These are phyloP conservation scores for Trachelus tabidus DNA, from an alignment of 2,888 invertebrate species.

Conservation along the genomic window DNA sequence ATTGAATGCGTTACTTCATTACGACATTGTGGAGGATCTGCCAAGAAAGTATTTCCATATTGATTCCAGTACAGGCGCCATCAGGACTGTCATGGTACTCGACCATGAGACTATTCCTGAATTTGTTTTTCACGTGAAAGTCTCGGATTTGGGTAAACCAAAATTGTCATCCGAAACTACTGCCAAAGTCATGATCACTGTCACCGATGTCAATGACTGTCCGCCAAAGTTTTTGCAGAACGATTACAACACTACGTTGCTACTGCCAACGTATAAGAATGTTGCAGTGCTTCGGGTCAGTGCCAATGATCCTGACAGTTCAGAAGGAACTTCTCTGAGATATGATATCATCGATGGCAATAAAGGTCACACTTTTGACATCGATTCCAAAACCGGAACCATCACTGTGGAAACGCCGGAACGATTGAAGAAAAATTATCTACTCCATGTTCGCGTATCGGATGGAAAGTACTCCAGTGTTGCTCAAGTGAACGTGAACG, in stretches of 20 bases:
- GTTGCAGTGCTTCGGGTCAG: slow-evolving; percentile 77
- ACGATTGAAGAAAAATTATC: slow-evolving; percentile 73
- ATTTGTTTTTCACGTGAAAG: slow-evolving; percentile 86
- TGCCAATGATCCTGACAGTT: slow-evolving; percentile 83
- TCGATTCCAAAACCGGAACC: slow-evolving; percentile 76
- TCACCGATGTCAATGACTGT: slow-evolving; percentile 90
- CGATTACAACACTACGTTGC: slow-evolving; percentile 80
- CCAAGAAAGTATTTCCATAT: slow-evolving; percentile 85
- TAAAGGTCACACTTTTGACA: slow-evolving; percentile 76
- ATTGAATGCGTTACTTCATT: slow-evolving; percentile 85
- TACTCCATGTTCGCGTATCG: slow-evolving; percentile 83
- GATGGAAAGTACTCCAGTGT: slow-evolving; percentile 86
- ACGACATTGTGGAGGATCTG: slow-evolving; percentile 83
- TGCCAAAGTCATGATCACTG: slow-evolving; percentile 81
- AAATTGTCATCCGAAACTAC: slow-evolving; percentile 81
- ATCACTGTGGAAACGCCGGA: slow-evolving; percentile 75
- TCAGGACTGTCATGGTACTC: slow-evolving; percentile 79
- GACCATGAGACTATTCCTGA: slow-evolving; percentile 81
- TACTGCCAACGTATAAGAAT: slow-evolving; percentile 85
- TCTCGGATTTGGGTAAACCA: slow-evolving; percentile 86
- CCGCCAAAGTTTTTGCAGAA: slow-evolving; percentile 82
- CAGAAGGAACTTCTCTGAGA: slow-evolving; percentile 33
- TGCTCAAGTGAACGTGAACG: slow-evolving; percentile 76
- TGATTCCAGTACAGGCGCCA: slow-evolving; percentile 89
- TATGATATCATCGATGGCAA: slow-evolving; percentile 90